phyloP scores from a whole-genome alignment of 92 coral and sea anemone genomes.

The Muricea muricata region DNA sequence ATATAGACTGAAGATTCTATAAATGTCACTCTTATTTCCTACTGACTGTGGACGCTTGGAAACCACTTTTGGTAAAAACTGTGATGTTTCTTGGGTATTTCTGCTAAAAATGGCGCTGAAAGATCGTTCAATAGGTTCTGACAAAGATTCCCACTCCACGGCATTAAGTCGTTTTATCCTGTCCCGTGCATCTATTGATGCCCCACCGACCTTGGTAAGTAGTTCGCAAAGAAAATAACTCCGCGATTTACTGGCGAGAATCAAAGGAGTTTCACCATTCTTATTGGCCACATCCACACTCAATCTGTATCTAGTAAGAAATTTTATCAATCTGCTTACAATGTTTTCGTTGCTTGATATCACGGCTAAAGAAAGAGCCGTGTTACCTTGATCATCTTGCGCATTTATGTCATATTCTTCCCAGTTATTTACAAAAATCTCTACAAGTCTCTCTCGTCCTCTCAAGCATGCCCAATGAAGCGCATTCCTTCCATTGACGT shows the following conservation, averaged over 20 bases:
- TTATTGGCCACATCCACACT: slow-evolving; percentile 76
- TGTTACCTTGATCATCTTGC: slow-evolving; percentile 74
- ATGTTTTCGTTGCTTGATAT: slow-evolving; percentile 81
- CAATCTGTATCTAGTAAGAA: slow-evolving; percentile 66
- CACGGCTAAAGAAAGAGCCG: slow-evolving; percentile 83
- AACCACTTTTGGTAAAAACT: background rate
- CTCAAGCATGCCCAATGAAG: slow-evolving; percentile 75
- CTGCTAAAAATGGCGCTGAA: background rate
- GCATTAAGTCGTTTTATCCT: slow-evolving; percentile 70
- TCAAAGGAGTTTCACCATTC: slow-evolving; percentile 84
- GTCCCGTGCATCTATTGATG: slow-evolving; percentile 80
- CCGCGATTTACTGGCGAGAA: slow-evolving; percentile 76
- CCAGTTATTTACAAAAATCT: slow-evolving; percentile 71
- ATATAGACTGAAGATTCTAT: slow-evolving; percentile 63
- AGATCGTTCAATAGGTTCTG: background rate
- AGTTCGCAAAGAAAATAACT: slow-evolving; percentile 75
- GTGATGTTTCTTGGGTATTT: background rate
- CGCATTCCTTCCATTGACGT: slow-evolving; percentile 75
- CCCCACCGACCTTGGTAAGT: slow-evolving; percentile 77
- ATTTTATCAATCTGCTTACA: slow-evolving; percentile 67
- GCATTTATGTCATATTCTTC: slow-evolving; percentile 77
- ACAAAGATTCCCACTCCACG: slow-evolving; percentile 70
- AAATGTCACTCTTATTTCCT: slow-evolving; percentile 54
- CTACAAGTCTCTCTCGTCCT: slow-evolving; percentile 83
- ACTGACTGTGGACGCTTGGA: background rate